Base-by-base conservation (phyloP, 2,888 invertebrate genomes). In the Idaea biselata region DNA sequence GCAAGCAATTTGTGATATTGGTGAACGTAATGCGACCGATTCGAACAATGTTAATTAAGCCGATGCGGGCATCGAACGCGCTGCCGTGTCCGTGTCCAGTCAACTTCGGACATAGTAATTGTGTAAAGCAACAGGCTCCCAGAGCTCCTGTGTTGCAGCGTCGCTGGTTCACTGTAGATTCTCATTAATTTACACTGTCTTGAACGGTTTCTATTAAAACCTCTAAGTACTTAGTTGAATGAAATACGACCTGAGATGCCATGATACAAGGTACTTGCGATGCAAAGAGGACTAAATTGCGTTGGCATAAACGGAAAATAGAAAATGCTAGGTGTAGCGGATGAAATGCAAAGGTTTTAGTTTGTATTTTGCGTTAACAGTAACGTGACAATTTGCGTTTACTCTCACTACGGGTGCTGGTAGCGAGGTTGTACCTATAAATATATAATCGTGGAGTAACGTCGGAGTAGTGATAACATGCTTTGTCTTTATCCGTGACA, bases 71-170 rank as follows among this genome's bases (percentile, higher is more conserved):
- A 67, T 65, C 61, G 31, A n/a, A 60, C 61, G 63, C 60, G 63
- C 44, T 60, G 53, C 58, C 44, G 31, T 56, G 59, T 31, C 57
- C 32, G 54, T 55, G 18, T 65, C 59, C 55, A 31, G 54, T 18
- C 33, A 18, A 60, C 44, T 56, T 61, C 58, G 33, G 55, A 54
- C 44, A 58, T 63, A 53, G 69, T 78, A 79, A 79, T 79, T 76
- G 73, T 67, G 72, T 74, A 68, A 70, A 75, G 79, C 75, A 79
- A 79, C 79, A 79, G 77, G 79, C 77, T 77, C 69, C 75, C 64
- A 60, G 44, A 59, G 73, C 71, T 71, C 68, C 56, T 56, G 55
- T 55, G 55, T 68, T 68, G 53, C 16, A 59, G 57, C 33, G 62
- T 58, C 60, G 66, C 63, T 61, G 69, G 64, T 63, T 33, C 59